These are phyloP conservation scores for Caenorhabditis sp. DNA, from an alignment of 2,888 invertebrate species.

Conservation along the genomic window DNA sequence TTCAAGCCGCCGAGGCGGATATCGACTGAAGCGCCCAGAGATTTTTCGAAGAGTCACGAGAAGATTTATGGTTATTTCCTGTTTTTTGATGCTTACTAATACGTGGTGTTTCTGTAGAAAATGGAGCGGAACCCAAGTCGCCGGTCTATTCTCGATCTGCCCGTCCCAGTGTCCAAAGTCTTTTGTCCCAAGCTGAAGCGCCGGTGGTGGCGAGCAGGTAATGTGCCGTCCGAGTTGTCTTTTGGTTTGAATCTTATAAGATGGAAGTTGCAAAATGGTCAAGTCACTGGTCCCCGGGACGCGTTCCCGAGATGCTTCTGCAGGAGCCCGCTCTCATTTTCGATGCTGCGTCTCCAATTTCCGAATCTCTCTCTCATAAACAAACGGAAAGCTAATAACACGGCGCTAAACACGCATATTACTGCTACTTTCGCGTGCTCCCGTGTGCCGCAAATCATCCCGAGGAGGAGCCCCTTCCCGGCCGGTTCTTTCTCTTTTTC, in stretches of 20 bases:
- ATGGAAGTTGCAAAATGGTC: not conserved
- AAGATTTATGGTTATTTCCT: slow-evolving; percentile 36
- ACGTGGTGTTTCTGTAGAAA: slow-evolving; percentile 51
- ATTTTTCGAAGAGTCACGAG: slow-evolving; percentile 36
- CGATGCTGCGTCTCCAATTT: slow-evolving; percentile 24
- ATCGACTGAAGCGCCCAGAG: slow-evolving; percentile 19
- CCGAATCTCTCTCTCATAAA: slow-evolving; percentile 1
- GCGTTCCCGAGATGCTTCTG: slow-evolving; percentile 5
- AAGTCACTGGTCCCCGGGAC: slow-evolving; percentile 5
- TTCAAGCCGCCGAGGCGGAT: slow-evolving; percentile 25
- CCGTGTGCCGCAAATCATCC: slow-evolving; percentile 44
- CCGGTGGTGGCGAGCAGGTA: slow-evolving; percentile 37
- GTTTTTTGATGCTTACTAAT: not conserved
- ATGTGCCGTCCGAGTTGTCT: no score
- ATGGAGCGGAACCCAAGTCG: slow-evolving; percentile 23
- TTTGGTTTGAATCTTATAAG: no score
- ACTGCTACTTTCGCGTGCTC: slow-evolving; percentile 22
- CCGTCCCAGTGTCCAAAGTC: slow-evolving; percentile 65
- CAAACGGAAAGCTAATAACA: slow-evolving; percentile 52
- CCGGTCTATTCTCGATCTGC: slow-evolving; percentile 35
- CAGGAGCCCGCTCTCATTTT: no score
- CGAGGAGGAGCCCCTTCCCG: slow-evolving; percentile 20
- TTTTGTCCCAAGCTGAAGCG: slow-evolving; percentile 55
- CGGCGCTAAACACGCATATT: slow-evolving; percentile 58
- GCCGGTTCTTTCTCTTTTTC: slow-evolving; percentile 23